Base-by-base conservation (phyloP, 30 jellyfish, hydroid and myxozoan species). In the Pseudorhiza aurosa region DNA sequence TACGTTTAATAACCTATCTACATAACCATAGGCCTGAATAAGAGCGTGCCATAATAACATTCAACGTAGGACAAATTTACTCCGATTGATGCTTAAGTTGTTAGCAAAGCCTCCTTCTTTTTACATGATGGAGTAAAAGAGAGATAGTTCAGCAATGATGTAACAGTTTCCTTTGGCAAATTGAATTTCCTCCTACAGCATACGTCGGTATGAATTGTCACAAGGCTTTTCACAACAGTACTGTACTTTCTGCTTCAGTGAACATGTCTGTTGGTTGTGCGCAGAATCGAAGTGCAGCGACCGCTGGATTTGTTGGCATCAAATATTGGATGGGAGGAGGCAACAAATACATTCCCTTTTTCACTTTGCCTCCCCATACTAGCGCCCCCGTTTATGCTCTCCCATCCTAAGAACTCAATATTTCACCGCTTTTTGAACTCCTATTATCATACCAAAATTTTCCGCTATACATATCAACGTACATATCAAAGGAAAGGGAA, bases 191-290 rank as follows among this genome's bases (percentile, higher is more conserved):
- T 53, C 14, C 67, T 53, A 33, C 6, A 7, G 1, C 9, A 1
- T 53, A 21, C 24, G 35, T 12, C 67, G 35, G 24, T 64, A 60
- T 64, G 14, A 36, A 37, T 22, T 19, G 77, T 80, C 91, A 80
- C 91, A 65, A 65, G 84, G 84, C 73, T 78, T 46, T 51, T 77
- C 84, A 63, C 84, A 56, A 70, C 84, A 80, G 67, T 65, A 80
- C 71, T 63, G 21, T 62, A 63, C 57, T 64, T 63, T 80, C 91
- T 65, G 91, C 84, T 80, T 65, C 91, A 80, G 84, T 65, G 72
- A 65, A 37, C 91, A 80, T 70, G 77, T 65, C 73, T 65, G 31
- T 32, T 37, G 8, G 8, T 37, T 19, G 26, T 64, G 83, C 84
- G 91, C 91, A 80, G 36, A 80, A 39, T 64, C 77, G 32, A 35